Evolutionary conservation across 2,888 invertebrate genomes (phyloP).

Genomic region (Exocentrus adspersus): DNA sequence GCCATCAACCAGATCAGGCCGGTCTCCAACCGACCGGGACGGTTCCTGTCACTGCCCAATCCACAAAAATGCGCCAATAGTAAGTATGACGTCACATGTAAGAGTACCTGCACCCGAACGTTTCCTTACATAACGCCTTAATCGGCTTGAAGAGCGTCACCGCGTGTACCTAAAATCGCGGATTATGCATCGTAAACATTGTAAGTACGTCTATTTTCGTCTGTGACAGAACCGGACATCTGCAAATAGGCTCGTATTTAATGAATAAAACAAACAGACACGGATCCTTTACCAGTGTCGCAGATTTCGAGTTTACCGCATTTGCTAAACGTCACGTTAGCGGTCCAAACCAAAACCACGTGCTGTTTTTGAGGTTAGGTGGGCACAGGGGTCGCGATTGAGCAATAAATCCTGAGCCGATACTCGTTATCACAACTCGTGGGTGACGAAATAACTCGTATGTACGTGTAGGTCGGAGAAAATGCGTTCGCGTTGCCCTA

Average conservation of each 20-base stretch:
- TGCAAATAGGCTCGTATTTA: too few relatives aligned
- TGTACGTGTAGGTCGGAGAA: background rate
- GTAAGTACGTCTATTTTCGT: background rate
- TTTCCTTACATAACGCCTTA: too few relatives aligned
- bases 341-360: too few relatives aligned
- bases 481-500: background rate
- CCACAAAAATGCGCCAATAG: constrained; percentile 85
- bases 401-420: too few relatives aligned
- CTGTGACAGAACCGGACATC: background rate
- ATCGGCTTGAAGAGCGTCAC: too few relatives aligned
- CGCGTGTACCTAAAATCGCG: background rate
- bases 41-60: constrained; percentile 84
- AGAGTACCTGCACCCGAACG: too few relatives aligned
- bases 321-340: too few relatives aligned
- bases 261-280: background rate
- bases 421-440: background rate
- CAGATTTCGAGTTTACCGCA: background rate
- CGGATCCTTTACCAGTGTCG: too few relatives aligned
- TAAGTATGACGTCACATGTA: too few relatives aligned
- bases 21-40: constrained; percentile 79
- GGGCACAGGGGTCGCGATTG: too few relatives aligned
- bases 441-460: constrained; percentile 5
- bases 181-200: background rate
- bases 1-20: constrained; percentile 70
- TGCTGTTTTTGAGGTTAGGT: too few relatives aligned